These are phyloP conservation scores for Acrocephalus scirpaceus DNA, from an alignment of 2,797 vertebrate species.

Conservation along the genomic window DNA sequence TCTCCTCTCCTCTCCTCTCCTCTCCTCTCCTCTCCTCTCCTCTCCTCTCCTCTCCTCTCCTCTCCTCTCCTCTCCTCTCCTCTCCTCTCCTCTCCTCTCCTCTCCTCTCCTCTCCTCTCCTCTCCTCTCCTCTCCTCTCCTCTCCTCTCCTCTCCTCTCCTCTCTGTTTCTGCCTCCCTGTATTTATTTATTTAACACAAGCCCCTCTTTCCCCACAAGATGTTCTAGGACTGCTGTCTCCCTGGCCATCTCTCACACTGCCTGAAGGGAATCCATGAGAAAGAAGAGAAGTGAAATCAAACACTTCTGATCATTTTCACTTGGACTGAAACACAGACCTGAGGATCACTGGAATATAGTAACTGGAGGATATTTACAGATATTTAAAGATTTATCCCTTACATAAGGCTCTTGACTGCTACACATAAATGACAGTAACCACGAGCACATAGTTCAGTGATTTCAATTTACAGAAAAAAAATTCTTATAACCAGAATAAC, in stretches of 20 bases:
- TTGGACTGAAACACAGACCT: not conserved
- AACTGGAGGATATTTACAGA: not conserved
- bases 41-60: not conserved
- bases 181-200: not conserved
- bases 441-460: not conserved
- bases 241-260: not conserved
- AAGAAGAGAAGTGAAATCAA: not conserved
- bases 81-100: too few relatives aligned
- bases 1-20: not conserved
- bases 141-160: too few relatives aligned
- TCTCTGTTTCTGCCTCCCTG: not conserved
- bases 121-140: too few relatives aligned
- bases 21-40: not conserved
- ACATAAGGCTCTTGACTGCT: not conserved
- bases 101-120: not conserved
- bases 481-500: not conserved
- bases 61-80: too few relatives aligned
- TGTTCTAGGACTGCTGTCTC: not conserved
- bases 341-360: not conserved
- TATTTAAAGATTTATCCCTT: not conserved
- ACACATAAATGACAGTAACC: not conserved
- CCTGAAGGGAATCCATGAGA: not conserved
- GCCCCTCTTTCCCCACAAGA: fast-evolving
- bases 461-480: not conserved
- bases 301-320: not conserved